phyloP scores from a whole-genome alignment of 2,888 invertebrate genomes.

The Actias luna region DNA sequence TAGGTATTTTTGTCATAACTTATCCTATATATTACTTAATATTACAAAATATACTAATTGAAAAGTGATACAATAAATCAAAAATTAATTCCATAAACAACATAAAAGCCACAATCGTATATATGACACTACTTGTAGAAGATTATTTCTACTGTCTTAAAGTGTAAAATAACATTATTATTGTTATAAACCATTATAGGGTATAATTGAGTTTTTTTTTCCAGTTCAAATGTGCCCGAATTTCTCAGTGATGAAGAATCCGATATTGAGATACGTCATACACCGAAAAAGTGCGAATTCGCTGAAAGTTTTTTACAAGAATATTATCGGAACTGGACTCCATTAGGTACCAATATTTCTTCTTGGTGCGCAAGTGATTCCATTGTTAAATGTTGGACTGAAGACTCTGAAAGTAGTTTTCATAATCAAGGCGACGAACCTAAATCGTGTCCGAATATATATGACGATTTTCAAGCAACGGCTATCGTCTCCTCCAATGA shows the following conservation, averaged over 20 bases:
- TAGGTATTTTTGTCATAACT: no score
- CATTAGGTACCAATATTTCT: slow-evolving; percentile 49
- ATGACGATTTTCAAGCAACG: slow-evolving; percentile 47
- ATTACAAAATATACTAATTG: no score
- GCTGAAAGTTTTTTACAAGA: slow-evolving; percentile 62
- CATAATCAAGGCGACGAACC: slow-evolving; percentile 43
- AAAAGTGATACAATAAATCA: no score
- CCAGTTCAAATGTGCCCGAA: slow-evolving; percentile 52
- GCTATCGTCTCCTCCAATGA: slow-evolving; percentile 46
- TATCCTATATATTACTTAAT: no score
- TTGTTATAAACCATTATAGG: neutral
- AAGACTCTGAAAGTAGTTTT: slow-evolving; percentile 38
- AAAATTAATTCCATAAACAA: no score
- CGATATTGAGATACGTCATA: slow-evolving; percentile 26
- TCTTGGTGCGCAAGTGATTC: slow-evolving; percentile 56
- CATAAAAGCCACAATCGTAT: no score
- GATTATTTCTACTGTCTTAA: neutral
- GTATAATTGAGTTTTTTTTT: slow-evolving; percentile 21
- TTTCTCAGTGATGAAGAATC: slow-evolving; percentile 50
- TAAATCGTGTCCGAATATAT: slow-evolving; percentile 60
- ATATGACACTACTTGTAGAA: no score
- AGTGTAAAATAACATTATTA: neutral
- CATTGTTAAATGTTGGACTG: slow-evolving; percentile 44
- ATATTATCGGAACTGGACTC: slow-evolving; percentile 55
- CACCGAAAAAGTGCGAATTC: slow-evolving; percentile 50